phyloP scores from a whole-genome alignment of 2,888 invertebrate genomes.

The Melanchra persicariae region DNA sequence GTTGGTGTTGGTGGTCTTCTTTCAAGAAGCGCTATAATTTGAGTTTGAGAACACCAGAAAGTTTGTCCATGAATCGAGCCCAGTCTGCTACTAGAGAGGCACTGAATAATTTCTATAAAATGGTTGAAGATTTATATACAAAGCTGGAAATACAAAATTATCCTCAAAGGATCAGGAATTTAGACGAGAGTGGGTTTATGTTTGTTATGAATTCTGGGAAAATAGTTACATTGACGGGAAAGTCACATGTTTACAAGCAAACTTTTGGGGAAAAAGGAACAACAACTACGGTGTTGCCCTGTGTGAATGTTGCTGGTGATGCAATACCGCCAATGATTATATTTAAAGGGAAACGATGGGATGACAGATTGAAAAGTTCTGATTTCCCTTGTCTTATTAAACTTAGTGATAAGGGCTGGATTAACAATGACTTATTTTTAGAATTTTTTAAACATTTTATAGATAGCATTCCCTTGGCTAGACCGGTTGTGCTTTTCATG shows the following conservation, averaged over 20 bases:
- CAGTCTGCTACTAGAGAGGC: constrained; percentile 19
- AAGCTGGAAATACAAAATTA: constrained; percentile 10
- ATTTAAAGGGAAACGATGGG: not conserved
- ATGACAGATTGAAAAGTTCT: not conserved
- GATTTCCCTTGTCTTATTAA: not conserved
- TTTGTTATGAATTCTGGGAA: constrained; percentile 9
- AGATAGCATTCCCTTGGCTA: no score
- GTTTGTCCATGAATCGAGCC: constrained; percentile 21
- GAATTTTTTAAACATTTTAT: no score
- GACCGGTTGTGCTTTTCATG: constrained; percentile 16
- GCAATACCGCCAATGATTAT: not conserved
- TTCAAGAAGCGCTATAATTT: constrained; percentile 14
- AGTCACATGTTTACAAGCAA: constrained; percentile 8
- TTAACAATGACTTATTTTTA: no score
- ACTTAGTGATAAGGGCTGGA: not conserved
- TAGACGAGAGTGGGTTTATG: constrained; percentile 20
- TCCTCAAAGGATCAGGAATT: constrained; percentile 14
- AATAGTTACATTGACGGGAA: constrained; percentile 7
- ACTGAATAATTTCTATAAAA: constrained; percentile 16
- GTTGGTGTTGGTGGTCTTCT: not conserved
- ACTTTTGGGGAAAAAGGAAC: constrained; percentile 26
- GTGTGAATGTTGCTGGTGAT: constrained; percentile 28
- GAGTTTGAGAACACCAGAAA: constrained; percentile 18
- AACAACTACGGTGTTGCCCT: constrained; percentile 19
- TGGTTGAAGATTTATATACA: constrained; percentile 20